phyloP scores from a whole-genome alignment of 1,140 invertebrate species.

The Brachionus koreanus region DNA sequence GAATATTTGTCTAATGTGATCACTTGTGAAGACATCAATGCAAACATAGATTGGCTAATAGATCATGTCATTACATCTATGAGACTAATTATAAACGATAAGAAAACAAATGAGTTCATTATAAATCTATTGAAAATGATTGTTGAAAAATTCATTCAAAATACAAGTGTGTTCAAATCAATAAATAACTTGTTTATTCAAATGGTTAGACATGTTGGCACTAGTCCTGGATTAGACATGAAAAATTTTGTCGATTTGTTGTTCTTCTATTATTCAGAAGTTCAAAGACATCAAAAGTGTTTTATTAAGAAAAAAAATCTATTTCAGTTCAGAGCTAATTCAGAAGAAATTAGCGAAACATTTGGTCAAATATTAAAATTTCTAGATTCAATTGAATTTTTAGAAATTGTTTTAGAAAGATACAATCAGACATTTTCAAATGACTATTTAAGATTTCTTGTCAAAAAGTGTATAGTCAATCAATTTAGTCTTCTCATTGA shows the following conservation, averaged over 20 bases:
- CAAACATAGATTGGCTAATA: not conserved
- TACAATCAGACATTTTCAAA: not conserved
- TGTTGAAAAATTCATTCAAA: not conserved
- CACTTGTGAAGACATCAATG: not conserved
- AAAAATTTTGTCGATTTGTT: not conserved
- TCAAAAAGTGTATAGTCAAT: not conserved
- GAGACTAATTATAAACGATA: not conserved
- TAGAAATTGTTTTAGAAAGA: not conserved
- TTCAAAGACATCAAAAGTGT: constrained; percentile 6
- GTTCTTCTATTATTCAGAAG: not conserved
- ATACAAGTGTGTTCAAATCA: not conserved
- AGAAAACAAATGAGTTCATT: not conserved
- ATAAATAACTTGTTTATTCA: not conserved
- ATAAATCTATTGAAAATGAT: not conserved
- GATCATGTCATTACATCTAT: not conserved
- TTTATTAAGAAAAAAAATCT: constrained; percentile 8
- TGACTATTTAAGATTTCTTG: constrained; percentile 13
- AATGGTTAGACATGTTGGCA: not conserved
- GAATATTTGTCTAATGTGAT: not conserved
- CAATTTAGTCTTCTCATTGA: not conserved
- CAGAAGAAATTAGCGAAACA: not conserved
- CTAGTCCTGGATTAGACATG: not conserved
- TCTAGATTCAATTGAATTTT: not conserved
- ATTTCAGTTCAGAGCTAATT: not conserved
- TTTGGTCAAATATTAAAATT: not conserved